phyloP scores from a whole-genome alignment of 2,888 invertebrate genomes.

The Cryptophagus acutangulus region DNA sequence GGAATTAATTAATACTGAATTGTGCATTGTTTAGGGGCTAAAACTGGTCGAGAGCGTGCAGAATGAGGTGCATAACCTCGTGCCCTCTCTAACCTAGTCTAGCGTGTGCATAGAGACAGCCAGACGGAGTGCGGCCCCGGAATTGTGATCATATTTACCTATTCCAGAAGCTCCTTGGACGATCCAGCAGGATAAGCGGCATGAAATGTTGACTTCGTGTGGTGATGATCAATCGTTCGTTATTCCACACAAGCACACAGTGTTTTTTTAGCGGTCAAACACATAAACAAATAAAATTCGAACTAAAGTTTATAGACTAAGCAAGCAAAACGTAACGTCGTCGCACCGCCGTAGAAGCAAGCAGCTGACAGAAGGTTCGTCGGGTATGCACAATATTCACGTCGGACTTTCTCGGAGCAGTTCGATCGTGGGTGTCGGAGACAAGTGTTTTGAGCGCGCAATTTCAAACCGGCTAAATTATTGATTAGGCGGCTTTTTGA shows the following conservation, averaged over 20 bases:
- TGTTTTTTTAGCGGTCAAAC: constrained; percentile 47
- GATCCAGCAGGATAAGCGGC: no score
- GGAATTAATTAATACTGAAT: no score
- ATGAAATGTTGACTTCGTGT: no score
- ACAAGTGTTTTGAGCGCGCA: constrained; percentile 37
- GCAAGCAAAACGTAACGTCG: constrained; percentile 50
- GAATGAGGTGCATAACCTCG: constrained; percentile 42
- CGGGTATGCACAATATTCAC: constrained; percentile 37
- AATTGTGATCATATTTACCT: no score
- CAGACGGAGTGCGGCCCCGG: no score
- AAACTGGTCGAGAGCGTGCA: no score
- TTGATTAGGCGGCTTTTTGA: constrained; percentile 40
- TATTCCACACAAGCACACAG: constrained; percentile 42
- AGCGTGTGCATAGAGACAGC: no score
- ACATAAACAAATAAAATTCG: constrained; percentile 48
- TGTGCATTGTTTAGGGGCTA: no score
- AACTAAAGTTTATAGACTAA: constrained; percentile 49
- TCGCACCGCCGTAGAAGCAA: constrained; percentile 65
- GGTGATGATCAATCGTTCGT: no score
- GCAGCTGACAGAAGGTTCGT: constrained; percentile 58
- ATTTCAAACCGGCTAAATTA: constrained; percentile 45
- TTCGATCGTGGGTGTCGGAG: constrained; percentile 36
- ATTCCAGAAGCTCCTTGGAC: constrained; percentile 25
- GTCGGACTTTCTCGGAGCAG: constrained; percentile 37
- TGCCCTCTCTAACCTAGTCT: constrained; percentile 45